phyloP scores from a whole-genome alignment of 2,888 invertebrate genomes.

The Leptarthrus brevirostris region DNA sequence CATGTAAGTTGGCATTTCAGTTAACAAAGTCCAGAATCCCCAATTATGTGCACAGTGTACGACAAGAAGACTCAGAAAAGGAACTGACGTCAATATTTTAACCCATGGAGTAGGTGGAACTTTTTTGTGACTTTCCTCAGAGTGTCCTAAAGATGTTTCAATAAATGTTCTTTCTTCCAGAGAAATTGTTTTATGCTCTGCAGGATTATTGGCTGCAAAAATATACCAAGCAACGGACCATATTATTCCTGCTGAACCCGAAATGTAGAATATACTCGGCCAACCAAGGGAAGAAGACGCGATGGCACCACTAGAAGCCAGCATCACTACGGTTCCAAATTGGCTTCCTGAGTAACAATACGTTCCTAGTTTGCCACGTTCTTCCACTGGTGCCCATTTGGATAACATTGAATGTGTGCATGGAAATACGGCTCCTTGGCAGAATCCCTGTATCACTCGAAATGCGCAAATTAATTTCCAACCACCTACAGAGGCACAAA shows the following conservation, averaged over 20 bases:
- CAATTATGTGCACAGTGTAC: conserved; percentile 80
- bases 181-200: conserved; percentile 72
- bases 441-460: conserved; percentile 76
- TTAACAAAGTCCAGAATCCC: conserved; percentile 86
- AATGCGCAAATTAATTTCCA: conserved; percentile 72
- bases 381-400: conserved; percentile 76
- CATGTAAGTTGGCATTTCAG: conserved; percentile 85
- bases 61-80: conserved; percentile 79
- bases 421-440: conserved; percentile 77
- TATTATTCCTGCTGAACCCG: conserved; percentile 73
- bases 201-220: conserved; percentile 75
- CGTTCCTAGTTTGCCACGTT: conserved; percentile 75
- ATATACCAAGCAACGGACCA: conserved; percentile 74
- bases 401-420: conserved; percentile 76
- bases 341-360: conserved; percentile 79
- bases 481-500: conserved; percentile 73
- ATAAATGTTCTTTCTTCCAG: conserved; percentile 76
- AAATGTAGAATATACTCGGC: conserved; percentile 82
- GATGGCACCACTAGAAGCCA: conserved; percentile 79
- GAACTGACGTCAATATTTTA: conserved; percentile 78
- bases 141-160: conserved; percentile 72
- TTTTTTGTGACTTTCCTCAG: conserved; percentile 58
- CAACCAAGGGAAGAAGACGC: conserved; percentile 77
- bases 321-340: conserved; percentile 81
- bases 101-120: conserved; percentile 76